These are phyloP conservation scores for Numenius arquata DNA, from an alignment of 2,113 vertebrate species.

Conservation along the genomic window DNA sequence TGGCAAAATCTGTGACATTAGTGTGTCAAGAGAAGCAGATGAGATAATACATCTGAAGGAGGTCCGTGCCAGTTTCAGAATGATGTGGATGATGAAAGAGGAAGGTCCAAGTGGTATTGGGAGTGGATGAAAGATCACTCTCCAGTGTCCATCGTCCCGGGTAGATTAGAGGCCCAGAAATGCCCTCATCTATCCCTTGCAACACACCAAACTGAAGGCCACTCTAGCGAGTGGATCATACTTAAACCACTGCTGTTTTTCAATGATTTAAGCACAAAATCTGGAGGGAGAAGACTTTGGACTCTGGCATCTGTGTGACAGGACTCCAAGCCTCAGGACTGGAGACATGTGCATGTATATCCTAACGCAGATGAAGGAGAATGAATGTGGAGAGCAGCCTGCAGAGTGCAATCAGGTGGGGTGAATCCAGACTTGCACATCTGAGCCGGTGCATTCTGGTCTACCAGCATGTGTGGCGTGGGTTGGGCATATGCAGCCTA, in stretches of 20 bases:
- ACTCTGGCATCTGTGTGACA: not conserved
- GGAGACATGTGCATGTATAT: accelerated
- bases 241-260: not conserved
- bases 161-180: not conserved
- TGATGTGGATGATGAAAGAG: not conserved
- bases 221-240: accelerated
- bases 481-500: not conserved
- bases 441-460: not conserved
- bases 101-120: not conserved
- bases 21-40: not conserved
- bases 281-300: not conserved
- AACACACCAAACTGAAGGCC: not conserved
- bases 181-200: not conserved
- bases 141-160: not conserved
- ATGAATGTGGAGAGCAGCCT: not conserved
- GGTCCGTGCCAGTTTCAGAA: not conserved
- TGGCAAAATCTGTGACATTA: not conserved
- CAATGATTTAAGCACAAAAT: not conserved
- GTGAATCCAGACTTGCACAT: not conserved
- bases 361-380: not conserved
- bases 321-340: not conserved
- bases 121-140: not conserved
- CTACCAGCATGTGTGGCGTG: not conserved
- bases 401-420: accelerated
- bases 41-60: not conserved